These are phyloP conservation scores for Acestrorhynchus altus DNA, from an alignment of 2,797 vertebrate genomes.

Conservation along the genomic window DNA sequence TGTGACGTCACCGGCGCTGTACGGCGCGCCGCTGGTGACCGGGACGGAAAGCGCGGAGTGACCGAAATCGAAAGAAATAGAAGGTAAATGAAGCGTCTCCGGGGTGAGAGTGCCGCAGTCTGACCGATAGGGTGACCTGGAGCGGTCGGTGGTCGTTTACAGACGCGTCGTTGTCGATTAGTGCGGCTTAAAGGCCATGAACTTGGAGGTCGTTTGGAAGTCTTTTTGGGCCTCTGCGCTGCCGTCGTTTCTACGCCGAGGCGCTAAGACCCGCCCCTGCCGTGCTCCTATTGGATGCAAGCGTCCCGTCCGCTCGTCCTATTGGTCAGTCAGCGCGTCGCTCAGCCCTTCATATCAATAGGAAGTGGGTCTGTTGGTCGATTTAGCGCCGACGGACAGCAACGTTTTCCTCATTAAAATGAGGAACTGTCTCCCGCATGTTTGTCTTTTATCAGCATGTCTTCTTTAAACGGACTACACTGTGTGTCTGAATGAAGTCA, in stretches of 20 bases:
- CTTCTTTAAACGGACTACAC: too few species aligned
- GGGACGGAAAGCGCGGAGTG: constrained; percentile 86
- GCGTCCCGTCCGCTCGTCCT: background rate
- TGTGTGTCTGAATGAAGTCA: too few species aligned
- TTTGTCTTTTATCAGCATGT: too few species aligned
- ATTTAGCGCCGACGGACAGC: background rate
- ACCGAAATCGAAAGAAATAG: constrained; percentile 67
- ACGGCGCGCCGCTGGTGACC: constrained; percentile 94
- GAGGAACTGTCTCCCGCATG: background rate
- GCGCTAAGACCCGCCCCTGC: constrained; percentile 58
- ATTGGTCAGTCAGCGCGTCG: constrained; percentile 62
- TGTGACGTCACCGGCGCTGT: constrained; percentile 79
- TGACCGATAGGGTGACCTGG: background rate
- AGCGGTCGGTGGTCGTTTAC: background rate
- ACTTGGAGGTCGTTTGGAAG: constrained; percentile 70
- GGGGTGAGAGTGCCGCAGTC: background rate
- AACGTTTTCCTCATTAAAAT: background rate
- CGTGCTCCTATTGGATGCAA: constrained; percentile 64
- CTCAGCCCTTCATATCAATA: constrained; percentile 51
- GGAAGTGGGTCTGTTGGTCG: constrained; percentile 57
- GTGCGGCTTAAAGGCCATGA: constrained; percentile 14
- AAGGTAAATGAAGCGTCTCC: constrained; percentile 68
- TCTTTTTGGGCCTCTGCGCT: constrained; percentile 94
- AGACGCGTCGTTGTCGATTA: constrained; percentile 36
- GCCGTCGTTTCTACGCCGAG: constrained; percentile 83